A percentile compares a stretch with the other conserved stretches of the same genome.
Evolutionary conservation across 2,797 vertebrate species (phyloP).

Genomic region (Crenichthys baileyi): DNA sequence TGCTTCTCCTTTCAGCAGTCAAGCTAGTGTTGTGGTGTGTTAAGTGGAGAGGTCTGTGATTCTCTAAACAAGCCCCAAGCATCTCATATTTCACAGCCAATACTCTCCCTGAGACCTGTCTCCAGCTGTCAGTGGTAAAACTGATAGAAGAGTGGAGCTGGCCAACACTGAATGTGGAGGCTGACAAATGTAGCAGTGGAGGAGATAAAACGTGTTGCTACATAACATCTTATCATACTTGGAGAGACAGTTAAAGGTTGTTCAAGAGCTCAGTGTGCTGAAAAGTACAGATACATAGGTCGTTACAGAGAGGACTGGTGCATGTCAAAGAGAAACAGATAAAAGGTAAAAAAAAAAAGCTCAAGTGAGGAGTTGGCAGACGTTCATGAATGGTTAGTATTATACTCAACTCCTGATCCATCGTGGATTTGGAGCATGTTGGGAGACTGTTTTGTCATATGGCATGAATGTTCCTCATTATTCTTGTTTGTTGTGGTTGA

Average conservation of each 20-base stretch:
- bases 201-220: conserved; percentile 8
- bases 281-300: conserved; percentile 4
- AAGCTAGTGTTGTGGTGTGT: conserved; percentile 59
- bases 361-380: conserved; percentile 43
- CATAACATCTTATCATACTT: conserved; percentile 36
- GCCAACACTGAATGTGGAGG: conserved; percentile 28
- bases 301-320: background rate
- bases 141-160: conserved; percentile 38
- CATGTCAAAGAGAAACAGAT: conserved; percentile 5
- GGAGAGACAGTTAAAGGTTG: background rate
- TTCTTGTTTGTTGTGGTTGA: conserved; percentile 53
- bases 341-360: conserved; percentile 12
- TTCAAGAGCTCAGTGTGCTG: conserved; percentile 20
- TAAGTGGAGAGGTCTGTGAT: conserved; percentile 70
- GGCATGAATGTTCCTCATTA: conserved; percentile 68
- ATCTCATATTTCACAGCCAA: conserved; percentile 69
- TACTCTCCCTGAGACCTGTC: conserved; percentile 51
- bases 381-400: conserved; percentile 22
- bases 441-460: conserved; percentile 41
- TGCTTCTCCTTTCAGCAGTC: conserved; percentile 49
- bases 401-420: conserved; percentile 34
- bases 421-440: conserved; percentile 34
- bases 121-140: conserved; percentile 63
- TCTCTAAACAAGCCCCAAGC: conserved; percentile 69
- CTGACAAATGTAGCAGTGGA: conserved; percentile 24